Evolutionary conservation across 2,888 invertebrate genomes (phyloP), one percentile per base, ranked within the genome.

Genomic region (Drosophila buzzatii): DNA sequence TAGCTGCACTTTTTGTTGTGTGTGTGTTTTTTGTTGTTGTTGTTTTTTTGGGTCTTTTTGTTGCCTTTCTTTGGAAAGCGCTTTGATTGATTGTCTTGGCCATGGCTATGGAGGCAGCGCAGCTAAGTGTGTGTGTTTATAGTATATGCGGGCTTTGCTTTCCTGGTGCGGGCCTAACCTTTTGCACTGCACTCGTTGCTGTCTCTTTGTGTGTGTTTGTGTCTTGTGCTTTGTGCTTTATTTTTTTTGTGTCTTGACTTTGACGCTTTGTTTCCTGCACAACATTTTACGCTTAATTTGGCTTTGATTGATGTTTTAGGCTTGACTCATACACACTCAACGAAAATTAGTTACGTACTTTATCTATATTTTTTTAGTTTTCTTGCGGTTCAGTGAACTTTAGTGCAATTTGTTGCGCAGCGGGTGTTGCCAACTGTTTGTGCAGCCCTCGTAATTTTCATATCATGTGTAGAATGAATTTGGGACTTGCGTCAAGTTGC

Each of bases 251-350:
- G 52, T 61, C 60, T 81, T 79, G 70, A 62, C 68, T 83, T 83
- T 79, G 85, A 81, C 82, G 85, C 79, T 76, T 73, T 70, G 70
- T 69, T 84, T 82, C 73, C 80, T 79, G 70, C 80, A 70, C 79
- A 79, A 60, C 68, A 67, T 74, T 85, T 86, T 89, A 89, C 88
- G 88, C 89, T 85, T 87, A 86, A 86, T 86, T 86, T 86, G 86
- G 79, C 88, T 87, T 78, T 87, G 86, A 86, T 86, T 86, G 88
- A 86, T 86, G 86, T 82, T 73, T 87, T 80, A 71, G 76, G 68
- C 80, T 59, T 62, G 58, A 57, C 64, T 75, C 70, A 70, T 51
- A 56, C 69, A 33, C 57, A 45, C 41, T 27, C 41, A 35, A 72
- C 67, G 64, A 75, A 71, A 70, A 71, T 78, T 79, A 71, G 76